phyloP scores from a whole-genome alignment of 1,140 invertebrate genomes.

The Chionoecetes opilio region DNA sequence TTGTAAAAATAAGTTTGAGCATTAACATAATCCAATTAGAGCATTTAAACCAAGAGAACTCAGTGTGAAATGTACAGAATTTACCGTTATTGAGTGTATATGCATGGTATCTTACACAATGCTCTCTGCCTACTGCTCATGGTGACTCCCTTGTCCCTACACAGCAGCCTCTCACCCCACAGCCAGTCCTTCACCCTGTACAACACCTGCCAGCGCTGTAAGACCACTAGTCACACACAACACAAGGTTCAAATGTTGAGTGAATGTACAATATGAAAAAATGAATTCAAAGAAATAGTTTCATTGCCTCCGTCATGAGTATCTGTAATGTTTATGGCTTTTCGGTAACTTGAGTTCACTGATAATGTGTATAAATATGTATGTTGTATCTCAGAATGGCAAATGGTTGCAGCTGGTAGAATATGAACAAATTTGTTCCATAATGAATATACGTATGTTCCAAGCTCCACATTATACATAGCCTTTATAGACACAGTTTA shows the following conservation, averaged over 20 bases:
- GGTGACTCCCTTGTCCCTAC: neutral
- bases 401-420: neutral
- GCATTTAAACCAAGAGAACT: neutral
- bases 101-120: slow-evolving; percentile 15
- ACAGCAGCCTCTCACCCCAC: neutral
- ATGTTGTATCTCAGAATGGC: no score
- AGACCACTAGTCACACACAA: no score
- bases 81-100: neutral
- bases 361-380: no score
- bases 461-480: slow-evolving; percentile 4
- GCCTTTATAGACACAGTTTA: neutral
- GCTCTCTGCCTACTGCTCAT: no score
- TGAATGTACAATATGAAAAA: no score
- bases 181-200: neutral
- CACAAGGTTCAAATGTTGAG: no score
- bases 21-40: neutral
- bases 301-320: no score
- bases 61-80: slow-evolving; percentile 3
- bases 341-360: no score
- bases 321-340: no score
- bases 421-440: neutral
- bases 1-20: slow-evolving; percentile 12
- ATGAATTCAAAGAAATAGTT: no score
- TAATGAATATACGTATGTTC: neutral
- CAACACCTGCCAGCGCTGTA: neutral